A percentile compares a stretch with the other conserved stretches of the same genome.
These are phyloP conservation scores for Barnardius zonarius DNA, from an alignment of 2,113 vertebrate species.

Conservation along the genomic window DNA sequence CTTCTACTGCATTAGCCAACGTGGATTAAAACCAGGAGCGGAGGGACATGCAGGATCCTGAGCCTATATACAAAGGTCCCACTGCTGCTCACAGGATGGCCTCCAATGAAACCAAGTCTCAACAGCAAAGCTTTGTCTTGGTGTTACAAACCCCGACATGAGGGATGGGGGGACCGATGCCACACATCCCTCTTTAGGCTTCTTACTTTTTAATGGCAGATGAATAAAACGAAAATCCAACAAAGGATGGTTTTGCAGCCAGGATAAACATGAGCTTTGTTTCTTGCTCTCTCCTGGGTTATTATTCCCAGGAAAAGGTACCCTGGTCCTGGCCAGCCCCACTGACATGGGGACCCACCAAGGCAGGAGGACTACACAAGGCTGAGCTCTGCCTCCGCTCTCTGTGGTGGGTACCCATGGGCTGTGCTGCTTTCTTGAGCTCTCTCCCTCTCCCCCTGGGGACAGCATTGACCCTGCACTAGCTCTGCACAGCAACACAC, in stretches of 20 bases:
- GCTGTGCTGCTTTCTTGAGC: not conserved
- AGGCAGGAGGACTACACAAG: not conserved
- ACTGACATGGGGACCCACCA: not conserved
- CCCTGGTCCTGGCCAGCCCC: not conserved
- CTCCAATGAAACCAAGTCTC: not conserved
- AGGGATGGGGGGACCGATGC: not conserved
- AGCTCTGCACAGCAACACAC: not conserved
- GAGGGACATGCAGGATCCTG: conserved; percentile 24
- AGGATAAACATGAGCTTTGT: not conserved
- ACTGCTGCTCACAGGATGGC: not conserved
- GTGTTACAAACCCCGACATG: not conserved
- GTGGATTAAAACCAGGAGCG: not conserved
- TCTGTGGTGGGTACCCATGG: not conserved
- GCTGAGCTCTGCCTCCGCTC: not conserved
- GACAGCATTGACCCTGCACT: not conserved
- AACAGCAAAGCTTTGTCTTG: not conserved
- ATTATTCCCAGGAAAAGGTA: not conserved
- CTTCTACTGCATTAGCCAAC: not conserved
- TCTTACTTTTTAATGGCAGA: not conserved
- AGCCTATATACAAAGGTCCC: conserved; percentile 25
- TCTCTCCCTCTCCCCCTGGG: not conserved
- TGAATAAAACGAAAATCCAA: not conserved
- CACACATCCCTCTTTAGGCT: not conserved
- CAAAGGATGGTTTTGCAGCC: not conserved
- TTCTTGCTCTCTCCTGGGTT: not conserved